Evolutionary conservation across 2,797 vertebrate genomes (phyloP).

Genomic region (Schizopygopsis pylzovi): DNA sequence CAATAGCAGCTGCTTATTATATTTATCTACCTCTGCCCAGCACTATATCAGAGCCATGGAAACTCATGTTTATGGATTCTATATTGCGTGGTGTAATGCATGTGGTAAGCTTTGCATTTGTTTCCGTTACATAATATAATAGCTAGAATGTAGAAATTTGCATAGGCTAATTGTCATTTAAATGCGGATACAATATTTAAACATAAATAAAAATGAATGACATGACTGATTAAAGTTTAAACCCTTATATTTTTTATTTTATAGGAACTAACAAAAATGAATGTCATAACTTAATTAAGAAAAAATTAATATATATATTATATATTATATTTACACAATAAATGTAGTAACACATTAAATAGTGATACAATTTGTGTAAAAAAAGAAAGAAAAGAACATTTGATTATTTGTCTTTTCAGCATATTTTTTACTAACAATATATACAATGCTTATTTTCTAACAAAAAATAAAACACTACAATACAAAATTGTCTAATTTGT

Average conservation of each 20-base stretch:
- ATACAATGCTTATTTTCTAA: not conserved
- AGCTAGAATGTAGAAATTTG: not conserved
- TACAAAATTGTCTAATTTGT: too few species aligned
- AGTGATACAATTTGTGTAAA: not conserved
- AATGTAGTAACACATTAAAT: not conserved
- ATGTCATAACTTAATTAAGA: too few species aligned
- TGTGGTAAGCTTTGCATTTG: conserved; percentile 56
- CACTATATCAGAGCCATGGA: conserved; percentile 88
- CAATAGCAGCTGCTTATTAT: conserved; percentile 84
- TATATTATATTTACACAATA: not conserved
- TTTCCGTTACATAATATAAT: not conserved
- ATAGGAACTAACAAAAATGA: not conserved
- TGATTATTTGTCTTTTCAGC: not conserved
- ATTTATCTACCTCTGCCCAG: conserved; percentile 89
- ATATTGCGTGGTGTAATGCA: conserved; percentile 85
- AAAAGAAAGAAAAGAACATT: not conserved
- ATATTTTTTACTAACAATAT: not conserved
- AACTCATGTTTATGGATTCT: conserved; percentile 93
- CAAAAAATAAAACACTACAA: too few species aligned
- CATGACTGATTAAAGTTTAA: not conserved
- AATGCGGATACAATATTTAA: not conserved
- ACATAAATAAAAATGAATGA: not conserved
- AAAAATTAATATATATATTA: too few species aligned
- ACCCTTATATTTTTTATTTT: not conserved
- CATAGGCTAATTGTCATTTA: not conserved